These are phyloP conservation scores for Agraylea sexmaculata DNA, from an alignment of 1,140 invertebrate genomes.

Conservation along the genomic window DNA sequence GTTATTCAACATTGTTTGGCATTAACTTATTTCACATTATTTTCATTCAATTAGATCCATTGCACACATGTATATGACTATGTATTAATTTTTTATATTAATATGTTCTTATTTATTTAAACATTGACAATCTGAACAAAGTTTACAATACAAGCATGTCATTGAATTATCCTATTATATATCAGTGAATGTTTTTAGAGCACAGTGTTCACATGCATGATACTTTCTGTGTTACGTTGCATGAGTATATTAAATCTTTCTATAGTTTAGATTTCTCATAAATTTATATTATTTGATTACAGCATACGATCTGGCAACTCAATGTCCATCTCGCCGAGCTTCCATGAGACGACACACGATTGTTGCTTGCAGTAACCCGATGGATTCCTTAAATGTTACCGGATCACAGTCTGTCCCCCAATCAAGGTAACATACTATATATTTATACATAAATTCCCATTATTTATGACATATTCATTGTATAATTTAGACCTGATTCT, in stretches of 20 bases:
- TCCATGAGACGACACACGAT: constrained; percentile 62
- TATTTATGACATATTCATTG: constrained; percentile 1
- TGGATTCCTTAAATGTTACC: constrained; percentile 32
- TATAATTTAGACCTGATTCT: constrained; percentile 30
- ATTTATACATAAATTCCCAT: background rate
- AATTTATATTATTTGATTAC: constrained; percentile 16
- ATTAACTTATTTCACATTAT: too few species aligned
- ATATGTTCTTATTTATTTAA: too few species aligned
- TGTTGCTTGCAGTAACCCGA: constrained; percentile 38
- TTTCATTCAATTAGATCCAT: too few species aligned
- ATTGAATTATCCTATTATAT: too few species aligned
- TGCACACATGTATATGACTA: too few species aligned
- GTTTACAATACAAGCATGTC: too few species aligned
- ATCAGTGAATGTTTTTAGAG: too few species aligned
- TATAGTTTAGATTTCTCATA: constrained; percentile 1
- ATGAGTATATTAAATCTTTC: too few species aligned
- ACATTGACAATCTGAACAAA: too few species aligned
- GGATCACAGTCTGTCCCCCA: constrained; percentile 56
- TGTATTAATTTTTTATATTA: too few species aligned
- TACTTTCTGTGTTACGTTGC: constrained; percentile 21
- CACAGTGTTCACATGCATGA: too few species aligned
- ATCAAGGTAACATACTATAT: constrained; percentile 40
- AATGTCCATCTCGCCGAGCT: constrained; percentile 56
- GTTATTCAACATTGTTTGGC: too few species aligned
- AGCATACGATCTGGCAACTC: constrained; percentile 73